Evolutionary conservation across 2,797 vertebrate species (phyloP), one percentile per base, ranked within the genome.

Genomic region (Cirrhinus molitorella): DNA sequence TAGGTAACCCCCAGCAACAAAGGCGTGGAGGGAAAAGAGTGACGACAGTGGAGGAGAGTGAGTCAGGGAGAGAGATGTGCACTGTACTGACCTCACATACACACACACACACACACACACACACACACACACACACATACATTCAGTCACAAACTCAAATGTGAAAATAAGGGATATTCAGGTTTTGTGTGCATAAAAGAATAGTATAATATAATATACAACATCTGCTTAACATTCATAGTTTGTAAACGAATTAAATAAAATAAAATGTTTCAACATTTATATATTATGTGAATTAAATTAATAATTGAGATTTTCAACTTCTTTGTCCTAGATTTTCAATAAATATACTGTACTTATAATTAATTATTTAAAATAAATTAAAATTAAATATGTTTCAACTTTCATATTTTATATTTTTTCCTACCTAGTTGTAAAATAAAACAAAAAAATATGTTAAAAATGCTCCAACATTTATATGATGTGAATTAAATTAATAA

Each of bases 1-100:
- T 45, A 55, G 83, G 80, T 89, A 81, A 79, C 83, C 85, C 83
- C 21, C 40, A 25, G 85, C 85, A 87, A 87, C 87, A 53, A 83
- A 79, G 67, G 72, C 37, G 53, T 51, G 79, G 85, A 70, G 31
- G 67, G 49, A 59, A 74, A 82, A 78, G 40, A 19, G 76, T 88
- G 76, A 74, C 47, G 80, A 79, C 71, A 77, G 67, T 12, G 1
- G 16, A 12, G 53, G 55, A 51, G 71, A 88, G 78, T 16, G 87
- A 72, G 65, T 40, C 37, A n/a, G 43, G 66, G 63, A 25, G 21
- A 25, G 21, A 70, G 75, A 87, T 87, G 79, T 86, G 84, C 43
- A 73, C 80, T 28, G 82, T 61, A 81, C 75, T 78, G 81, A 84
- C 83, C 71, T 66, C 49, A 71, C 37, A 71, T 10, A 81, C 74